Base-by-base conservation (phyloP, 1,140 invertebrate genomes). In the Bombus pyrosoma region DNA sequence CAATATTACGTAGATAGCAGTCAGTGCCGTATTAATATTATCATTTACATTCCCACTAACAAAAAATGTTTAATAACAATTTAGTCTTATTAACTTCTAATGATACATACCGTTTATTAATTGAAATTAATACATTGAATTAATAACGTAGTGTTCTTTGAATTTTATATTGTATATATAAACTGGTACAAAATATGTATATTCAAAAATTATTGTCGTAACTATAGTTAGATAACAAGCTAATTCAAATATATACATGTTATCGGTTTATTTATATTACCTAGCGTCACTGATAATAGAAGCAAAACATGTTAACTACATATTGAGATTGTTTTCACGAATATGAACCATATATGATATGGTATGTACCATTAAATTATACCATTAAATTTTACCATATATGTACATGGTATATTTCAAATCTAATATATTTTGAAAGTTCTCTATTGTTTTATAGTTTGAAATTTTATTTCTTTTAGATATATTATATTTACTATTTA, bases 11-110 rank as follows among this genome's bases (percentile, higher is more conserved):
- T 62, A 43, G 13, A 68, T 10, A 32, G 34, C 37, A 59, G 13
- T 25, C 88, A 89, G 79, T 81, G 75, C 83, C 85, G 87, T 89
- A 86, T 32, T 83, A 79, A 76, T 80, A 41, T 37, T 62, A 18
- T 12, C 4, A 18, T 34, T 64, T 41, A 37, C 15, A 18, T 37
- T 22, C 1, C 4, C 6, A 5, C 1, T 53, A 22, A 53, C 43
- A 32, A 53, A 2, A 47, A n/a, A 15, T 37, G 5, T 37, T 75
- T 66, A 9, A 37, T 12, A 39, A 80, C 34, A 47, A 41, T 43
- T 12, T 25, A 32, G 13, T 32, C 22, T 25, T 69, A 37, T 59
- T 59, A 59, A 12, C 9, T 28, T 59, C 9, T 59, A 4, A 28
- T 59, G 10, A 4, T 28, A 59, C 28, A 10, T 59, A 25, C 4